These are phyloP conservation scores for Amaurobius ferox DNA, from an alignment of 2,888 invertebrate genomes.

Conservation along the genomic window DNA sequence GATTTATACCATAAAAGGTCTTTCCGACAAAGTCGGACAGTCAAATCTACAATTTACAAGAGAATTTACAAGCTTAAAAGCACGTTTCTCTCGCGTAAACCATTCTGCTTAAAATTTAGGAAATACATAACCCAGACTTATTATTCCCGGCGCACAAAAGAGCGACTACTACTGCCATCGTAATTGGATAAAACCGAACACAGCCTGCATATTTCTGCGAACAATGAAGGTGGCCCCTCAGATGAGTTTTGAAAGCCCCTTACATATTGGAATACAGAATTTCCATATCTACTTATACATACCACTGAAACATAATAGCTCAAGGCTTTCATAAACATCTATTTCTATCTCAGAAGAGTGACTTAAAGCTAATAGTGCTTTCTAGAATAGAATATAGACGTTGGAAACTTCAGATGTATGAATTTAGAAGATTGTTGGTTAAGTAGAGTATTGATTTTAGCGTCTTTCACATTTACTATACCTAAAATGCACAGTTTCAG, in stretches of 20 bases:
- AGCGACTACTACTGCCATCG: neutral
- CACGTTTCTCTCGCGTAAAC: neutral
- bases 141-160: slow-evolving; percentile 33
- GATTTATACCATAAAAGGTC: neutral
- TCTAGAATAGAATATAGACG: neutral
- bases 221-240: neutral
- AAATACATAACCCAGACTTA: slow-evolving; percentile 40
- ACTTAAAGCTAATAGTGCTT: slow-evolving; percentile 32
- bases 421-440: no score
- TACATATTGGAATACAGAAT: slow-evolving; percentile 45
- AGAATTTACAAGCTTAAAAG: slow-evolving; percentile 39
- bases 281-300: slow-evolving; percentile 57
- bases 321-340: slow-evolving; percentile 34
- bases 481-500: no score
- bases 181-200: slow-evolving; percentile 48
- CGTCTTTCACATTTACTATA: no score
- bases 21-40: neutral
- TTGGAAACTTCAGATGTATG: no score
- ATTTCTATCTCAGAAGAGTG: slow-evolving; percentile 35
- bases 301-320: neutral
- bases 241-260: slow-evolving; percentile 35
- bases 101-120: slow-evolving; percentile 40
- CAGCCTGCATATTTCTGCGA: slow-evolving; percentile 35
- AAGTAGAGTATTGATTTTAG: no score
- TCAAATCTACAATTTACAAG: slow-evolving; percentile 5